phyloP scores from a whole-genome alignment of 2,113 vertebrate genomes.

The Poeciliopsis retropinna region DNA sequence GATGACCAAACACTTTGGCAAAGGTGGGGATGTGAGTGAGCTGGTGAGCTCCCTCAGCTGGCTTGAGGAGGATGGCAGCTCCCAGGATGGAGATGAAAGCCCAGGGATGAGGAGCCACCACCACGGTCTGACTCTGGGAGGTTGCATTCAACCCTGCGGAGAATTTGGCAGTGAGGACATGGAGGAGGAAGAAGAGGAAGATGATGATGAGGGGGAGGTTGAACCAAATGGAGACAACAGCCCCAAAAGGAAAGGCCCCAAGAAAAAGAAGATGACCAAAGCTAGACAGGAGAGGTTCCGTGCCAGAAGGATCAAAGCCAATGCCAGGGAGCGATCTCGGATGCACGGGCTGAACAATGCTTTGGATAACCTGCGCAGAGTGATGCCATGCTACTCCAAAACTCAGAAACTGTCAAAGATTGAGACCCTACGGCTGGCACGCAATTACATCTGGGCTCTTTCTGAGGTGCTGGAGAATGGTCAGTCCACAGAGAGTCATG shows the following conservation, averaged over 20 bases:
- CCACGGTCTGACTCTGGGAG: slow-evolving; percentile 54
- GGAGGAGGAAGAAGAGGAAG: slow-evolving; percentile 85
- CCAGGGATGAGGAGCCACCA: slow-evolving; percentile 63
- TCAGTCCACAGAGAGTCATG: slow-evolving; percentile 89
- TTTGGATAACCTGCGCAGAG: slow-evolving; percentile 89
- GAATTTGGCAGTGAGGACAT: slow-evolving; percentile 80
- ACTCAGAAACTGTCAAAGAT: slow-evolving; percentile 98
- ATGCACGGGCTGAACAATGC: slow-evolving; percentile 98
- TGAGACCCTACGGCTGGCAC: slow-evolving; percentile 92
- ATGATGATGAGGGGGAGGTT: slow-evolving; percentile 83
- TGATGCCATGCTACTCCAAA: slow-evolving; percentile 99
- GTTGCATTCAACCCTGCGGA: slow-evolving; percentile 61
- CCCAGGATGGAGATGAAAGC: slow-evolving; percentile 83
- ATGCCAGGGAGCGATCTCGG: slow-evolving; percentile 90
- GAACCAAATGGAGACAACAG: slow-evolving; percentile 82
- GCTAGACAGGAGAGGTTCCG: slow-evolving; percentile 91
- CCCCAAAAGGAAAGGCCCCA: slow-evolving; percentile 93
- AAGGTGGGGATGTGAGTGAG: slow-evolving; percentile 83
- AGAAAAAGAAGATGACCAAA: slow-evolving; percentile 99
- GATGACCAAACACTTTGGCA: slow-evolving; percentile 86
- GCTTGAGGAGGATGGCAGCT: slow-evolving; percentile 82
- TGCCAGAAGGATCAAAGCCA: slow-evolving; percentile 90
- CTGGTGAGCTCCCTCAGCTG: slow-evolving; percentile 84
- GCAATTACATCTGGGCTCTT: slow-evolving; percentile 98
- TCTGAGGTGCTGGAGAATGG: slow-evolving; percentile 93